A percentile compares a stretch with the other conserved stretches of the same genome.
Conservation (phyloP, 1,140 invertebrate species). For the Neotoxoptera formosana region DNA sequence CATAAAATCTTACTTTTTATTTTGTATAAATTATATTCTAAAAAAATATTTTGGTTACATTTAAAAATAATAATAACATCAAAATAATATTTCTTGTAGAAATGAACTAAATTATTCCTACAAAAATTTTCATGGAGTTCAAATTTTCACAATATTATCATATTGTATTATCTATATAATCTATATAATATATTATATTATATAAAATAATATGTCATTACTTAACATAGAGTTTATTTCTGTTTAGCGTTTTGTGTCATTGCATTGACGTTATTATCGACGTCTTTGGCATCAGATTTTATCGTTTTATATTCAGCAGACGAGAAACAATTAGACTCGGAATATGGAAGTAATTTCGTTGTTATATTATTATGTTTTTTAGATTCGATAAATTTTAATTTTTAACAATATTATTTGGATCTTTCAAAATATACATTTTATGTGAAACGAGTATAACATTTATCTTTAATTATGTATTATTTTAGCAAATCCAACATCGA, state of each 20-base stretch:
- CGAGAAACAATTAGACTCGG: not conserved
- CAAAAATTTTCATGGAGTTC: too few species aligned
- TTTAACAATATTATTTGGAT: too few species aligned
- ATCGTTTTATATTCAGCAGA: slow-evolving; percentile 12
- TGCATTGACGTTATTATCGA: not conserved
- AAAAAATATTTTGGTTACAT: not conserved
- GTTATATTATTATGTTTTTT: not conserved
- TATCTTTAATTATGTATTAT: not conserved
- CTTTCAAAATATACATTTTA: too few species aligned
- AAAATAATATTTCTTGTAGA: too few species aligned
- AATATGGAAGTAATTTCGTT: not conserved
- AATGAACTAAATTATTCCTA: too few species aligned
- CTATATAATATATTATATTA: too few species aligned
- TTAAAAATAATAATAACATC: not conserved
- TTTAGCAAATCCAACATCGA: not conserved
- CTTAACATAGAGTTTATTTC: not conserved
- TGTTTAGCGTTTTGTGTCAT: not conserved
- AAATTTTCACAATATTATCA: not conserved
- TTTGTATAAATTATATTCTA: not conserved
- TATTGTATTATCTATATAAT: too few species aligned
- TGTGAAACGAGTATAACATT: not conserved
- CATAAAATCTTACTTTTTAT: not conserved
- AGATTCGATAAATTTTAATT: too few species aligned
- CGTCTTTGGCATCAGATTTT: not conserved
- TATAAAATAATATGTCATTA: not conserved